These are phyloP conservation scores for Ochropacha duplaris DNA, from an alignment of 2,888 invertebrate genomes.

Conservation along the genomic window DNA sequence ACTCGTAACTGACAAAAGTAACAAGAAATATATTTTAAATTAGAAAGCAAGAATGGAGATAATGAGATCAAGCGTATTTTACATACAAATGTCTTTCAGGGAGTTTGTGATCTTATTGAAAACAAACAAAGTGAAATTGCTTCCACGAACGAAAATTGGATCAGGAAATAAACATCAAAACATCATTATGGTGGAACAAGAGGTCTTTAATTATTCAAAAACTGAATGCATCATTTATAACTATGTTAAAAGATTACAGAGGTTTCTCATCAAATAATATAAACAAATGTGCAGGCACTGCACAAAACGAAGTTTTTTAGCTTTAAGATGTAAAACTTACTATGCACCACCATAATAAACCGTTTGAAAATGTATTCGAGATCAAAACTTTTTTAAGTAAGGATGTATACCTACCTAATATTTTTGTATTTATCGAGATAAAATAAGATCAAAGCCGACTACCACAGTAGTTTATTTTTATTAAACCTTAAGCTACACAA, in stretches of 20 bases:
- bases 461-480: too few relatives aligned
- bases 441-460: too few relatives aligned
- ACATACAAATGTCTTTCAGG: slow-evolving; percentile 5
- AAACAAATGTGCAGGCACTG: too few relatives aligned
- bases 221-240: not conserved
- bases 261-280: too few relatives aligned
- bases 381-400: too few relatives aligned
- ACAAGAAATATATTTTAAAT: not conserved
- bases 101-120: slow-evolving; percentile 6
- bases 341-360: too few relatives aligned
- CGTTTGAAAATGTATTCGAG: too few relatives aligned
- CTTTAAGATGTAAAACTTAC: too few relatives aligned
- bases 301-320: too few relatives aligned
- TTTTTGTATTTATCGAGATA: too few relatives aligned
- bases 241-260: too few relatives aligned
- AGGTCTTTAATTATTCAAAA: not conserved
- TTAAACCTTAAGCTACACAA: not conserved
- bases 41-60: not conserved
- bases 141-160: slow-evolving; percentile 11
- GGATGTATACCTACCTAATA: too few relatives aligned
- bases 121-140: slow-evolving; percentile 5
- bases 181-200: not conserved
- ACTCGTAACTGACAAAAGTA: not conserved
- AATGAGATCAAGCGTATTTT: slow-evolving; percentile 1
- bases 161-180: slow-evolving; percentile 30